Percentiles rank a stretch among this genome's conserved stretches.
phyloP scores from a whole-genome alignment of 2,888 invertebrate genomes.

The Linyphia triangularis region DNA sequence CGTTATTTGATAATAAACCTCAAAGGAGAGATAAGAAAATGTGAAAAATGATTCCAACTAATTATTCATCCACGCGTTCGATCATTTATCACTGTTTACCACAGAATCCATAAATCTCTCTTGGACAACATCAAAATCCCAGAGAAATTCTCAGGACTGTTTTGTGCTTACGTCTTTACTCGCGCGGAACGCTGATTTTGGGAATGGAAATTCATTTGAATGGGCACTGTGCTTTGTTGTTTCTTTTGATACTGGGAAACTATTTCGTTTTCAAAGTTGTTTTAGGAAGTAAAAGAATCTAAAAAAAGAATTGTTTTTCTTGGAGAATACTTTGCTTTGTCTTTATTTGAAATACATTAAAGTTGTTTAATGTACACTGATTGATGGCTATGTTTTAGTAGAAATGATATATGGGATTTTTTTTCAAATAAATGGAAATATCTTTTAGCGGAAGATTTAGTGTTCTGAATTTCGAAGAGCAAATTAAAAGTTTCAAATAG shows the following conservation, averaged over 20 bases:
- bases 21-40: conserved; percentile 1
- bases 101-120: conserved; percentile 41
- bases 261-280: neutral
- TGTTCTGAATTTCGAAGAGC: too few relatives aligned
- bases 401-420: neutral
- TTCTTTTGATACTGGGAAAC: neutral
- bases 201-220: conserved; percentile 10
- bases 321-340: neutral
- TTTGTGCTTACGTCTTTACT: neutral
- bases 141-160: conserved; percentile 18
- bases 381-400: neutral
- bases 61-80: conserved; percentile 41
- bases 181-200: conserved; percentile 14
- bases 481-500: too few relatives aligned
- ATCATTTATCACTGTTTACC: conserved; percentile 57
- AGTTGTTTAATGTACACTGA: neutral
- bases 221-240: neutral
- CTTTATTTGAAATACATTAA: neutral
- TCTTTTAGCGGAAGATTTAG: too few relatives aligned
- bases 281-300: neutral
- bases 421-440: too few relatives aligned
- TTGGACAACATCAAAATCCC: conserved; percentile 37
- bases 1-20: conserved; percentile 40
- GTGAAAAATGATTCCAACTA: conserved; percentile 49
- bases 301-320: neutral